Percentiles rank a stretch among this genome's conserved stretches.
These are phyloP conservation scores for Agapornis roseicollis DNA, from an alignment of 2,113 vertebrate species.

Conservation along the genomic window DNA sequence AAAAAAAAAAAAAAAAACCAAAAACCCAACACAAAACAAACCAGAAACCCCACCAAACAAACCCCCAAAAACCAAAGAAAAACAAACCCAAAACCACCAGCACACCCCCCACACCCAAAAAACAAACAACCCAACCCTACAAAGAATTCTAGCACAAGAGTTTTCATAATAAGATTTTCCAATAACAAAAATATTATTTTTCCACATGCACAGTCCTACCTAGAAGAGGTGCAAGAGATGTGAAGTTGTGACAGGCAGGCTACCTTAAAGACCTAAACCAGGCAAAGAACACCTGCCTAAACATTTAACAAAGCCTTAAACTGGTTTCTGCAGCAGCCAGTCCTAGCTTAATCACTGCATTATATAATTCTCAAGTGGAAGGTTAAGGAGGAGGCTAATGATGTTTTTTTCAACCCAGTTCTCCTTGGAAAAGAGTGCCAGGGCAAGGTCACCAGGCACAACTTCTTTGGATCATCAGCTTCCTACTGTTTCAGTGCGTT, in stretches of 20 bases:
- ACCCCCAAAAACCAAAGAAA: too few species aligned
- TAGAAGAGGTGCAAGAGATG: not conserved
- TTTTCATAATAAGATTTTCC: not conserved
- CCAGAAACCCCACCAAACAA: not conserved
- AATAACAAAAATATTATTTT: not conserved
- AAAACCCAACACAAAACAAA: not conserved
- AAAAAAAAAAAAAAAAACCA: not conserved
- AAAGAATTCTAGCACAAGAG: not conserved
- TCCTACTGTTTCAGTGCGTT: not conserved
- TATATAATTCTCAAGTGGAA: not conserved
- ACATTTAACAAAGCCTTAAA: not conserved
- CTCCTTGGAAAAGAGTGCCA: not conserved
- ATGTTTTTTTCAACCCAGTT: not conserved
- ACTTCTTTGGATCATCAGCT: not conserved
- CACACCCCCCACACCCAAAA: too few species aligned
- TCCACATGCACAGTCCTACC: not conserved
- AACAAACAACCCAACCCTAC: fast-evolving
- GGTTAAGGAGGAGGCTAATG: not conserved
- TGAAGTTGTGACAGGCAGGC: not conserved
- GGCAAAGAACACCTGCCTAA: not conserved
- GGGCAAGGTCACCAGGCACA: not conserved
- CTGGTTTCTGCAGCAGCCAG: not conserved
- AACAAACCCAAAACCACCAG: too few species aligned
- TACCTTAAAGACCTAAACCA: not conserved
- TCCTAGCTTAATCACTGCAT: not conserved